phyloP scores from a whole-genome alignment of 2,797 vertebrate genomes.

The Eleutherodactylus coqui region DNA sequence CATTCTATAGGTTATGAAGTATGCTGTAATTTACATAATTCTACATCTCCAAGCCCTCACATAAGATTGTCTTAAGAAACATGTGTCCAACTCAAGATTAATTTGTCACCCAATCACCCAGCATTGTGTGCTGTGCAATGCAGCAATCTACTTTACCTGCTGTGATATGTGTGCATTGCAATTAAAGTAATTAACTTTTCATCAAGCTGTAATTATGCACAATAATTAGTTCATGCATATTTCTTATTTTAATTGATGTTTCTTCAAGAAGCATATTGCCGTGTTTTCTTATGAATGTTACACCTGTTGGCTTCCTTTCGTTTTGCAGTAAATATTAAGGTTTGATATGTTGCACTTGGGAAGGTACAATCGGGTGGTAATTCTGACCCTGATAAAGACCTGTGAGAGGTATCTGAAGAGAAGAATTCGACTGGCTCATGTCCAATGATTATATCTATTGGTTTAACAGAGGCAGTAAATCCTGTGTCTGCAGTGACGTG shows the following conservation, averaged over 20 bases:
- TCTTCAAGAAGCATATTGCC: slow-evolving; percentile 29
- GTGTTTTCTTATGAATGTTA: slow-evolving; percentile 7
- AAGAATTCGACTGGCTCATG: background rate
- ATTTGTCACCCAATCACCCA: slow-evolving; percentile 50
- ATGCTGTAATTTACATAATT: background rate
- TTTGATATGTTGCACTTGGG: background rate
- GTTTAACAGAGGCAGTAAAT: background rate
- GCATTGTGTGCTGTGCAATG: slow-evolving; percentile 46
- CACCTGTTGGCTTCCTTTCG: slow-evolving; percentile 33
- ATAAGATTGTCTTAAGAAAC: background rate
- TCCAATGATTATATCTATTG: background rate
- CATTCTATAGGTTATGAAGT: background rate
- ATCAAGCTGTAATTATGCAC: slow-evolving; percentile 61
- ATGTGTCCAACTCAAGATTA: slow-evolving; percentile 30
- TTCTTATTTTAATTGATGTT: slow-evolving; percentile 57
- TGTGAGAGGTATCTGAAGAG: background rate
- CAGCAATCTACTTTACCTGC: slow-evolving; percentile 58
- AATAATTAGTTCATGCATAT: slow-evolving; percentile 57
- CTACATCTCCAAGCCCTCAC: background rate
- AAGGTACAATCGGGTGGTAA: background rate
- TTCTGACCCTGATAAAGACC: background rate
- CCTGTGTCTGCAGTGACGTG: background rate
- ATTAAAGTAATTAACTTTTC: slow-evolving; percentile 60
- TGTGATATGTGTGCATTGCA: slow-evolving; percentile 52
- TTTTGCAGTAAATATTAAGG: slow-evolving; percentile 21